A percentile compares a stretch with the other conserved stretches of the same genome.
These are phyloP conservation scores for Gopherus evgoodei DNA, from an alignment of 2,113 vertebrate species.

Conservation along the genomic window DNA sequence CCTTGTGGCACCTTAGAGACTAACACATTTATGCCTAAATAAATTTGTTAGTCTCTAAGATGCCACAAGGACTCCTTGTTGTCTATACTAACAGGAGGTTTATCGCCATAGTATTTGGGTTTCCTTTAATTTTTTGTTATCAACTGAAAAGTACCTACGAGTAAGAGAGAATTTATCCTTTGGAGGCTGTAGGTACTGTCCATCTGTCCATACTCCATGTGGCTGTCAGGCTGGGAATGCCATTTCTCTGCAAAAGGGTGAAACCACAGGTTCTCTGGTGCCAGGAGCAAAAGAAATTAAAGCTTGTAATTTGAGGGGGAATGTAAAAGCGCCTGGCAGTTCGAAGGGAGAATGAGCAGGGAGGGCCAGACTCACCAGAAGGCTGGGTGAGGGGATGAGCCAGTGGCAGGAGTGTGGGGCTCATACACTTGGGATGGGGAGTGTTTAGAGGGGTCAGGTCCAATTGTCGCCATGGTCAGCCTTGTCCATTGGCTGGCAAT, in stretches of 20 bases:
- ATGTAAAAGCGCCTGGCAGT: no score
- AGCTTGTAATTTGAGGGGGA: no score
- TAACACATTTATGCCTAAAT: no score
- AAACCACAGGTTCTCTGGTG: background rate
- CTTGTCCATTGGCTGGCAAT: background rate
- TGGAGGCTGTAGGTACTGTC: accelerated
- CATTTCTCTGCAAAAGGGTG: background rate
- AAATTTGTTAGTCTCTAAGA: no score
- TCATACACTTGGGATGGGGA: no score
- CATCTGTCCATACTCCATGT: background rate
- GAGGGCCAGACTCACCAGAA: background rate
- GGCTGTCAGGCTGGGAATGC: background rate
- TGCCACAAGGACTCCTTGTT: no score
- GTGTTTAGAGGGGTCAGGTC: background rate
- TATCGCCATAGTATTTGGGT: accelerated
- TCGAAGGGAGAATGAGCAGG: no score
- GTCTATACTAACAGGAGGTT: accelerated
- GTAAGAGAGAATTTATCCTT: background rate
- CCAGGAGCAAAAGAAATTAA: background rate
- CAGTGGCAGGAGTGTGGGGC: background rate
- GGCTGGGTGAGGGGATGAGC: background rate
- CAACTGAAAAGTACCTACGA: background rate
- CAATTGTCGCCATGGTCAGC: background rate
- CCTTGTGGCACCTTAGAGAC: no score
- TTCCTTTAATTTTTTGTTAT: accelerated